A percentile compares a stretch with the other conserved stretches of the same genome.
Evolutionary conservation across 2,797 vertebrate species (phyloP).

Genomic region (Amazona ochrocephala): DNA sequence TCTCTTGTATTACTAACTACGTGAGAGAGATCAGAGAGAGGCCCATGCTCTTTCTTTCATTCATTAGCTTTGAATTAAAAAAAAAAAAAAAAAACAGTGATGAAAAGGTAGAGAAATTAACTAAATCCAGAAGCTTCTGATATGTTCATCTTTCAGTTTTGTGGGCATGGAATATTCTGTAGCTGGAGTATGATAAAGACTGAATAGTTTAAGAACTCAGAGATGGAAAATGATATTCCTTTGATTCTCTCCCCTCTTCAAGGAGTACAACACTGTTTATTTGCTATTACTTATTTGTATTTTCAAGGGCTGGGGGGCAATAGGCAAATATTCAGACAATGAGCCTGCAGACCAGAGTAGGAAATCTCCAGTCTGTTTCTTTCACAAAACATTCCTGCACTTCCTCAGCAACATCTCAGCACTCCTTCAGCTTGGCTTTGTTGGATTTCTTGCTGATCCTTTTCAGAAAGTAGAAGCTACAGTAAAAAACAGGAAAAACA

Average conservation of each 20-base stretch:
- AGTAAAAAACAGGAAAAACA: not conserved
- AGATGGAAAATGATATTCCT: not conserved
- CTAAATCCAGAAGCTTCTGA: not conserved
- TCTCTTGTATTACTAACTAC: not conserved
- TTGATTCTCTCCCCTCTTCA: not conserved
- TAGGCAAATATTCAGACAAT: not conserved
- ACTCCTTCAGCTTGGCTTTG: not conserved
- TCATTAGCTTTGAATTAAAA: not conserved
- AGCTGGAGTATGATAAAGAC: not conserved
- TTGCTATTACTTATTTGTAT: not conserved
- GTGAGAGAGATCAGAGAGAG: not conserved
- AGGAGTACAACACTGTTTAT: not conserved
- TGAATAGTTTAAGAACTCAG: not conserved
- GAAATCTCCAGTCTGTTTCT: not conserved
- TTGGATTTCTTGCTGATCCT: not conserved
- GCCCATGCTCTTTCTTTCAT: not conserved
- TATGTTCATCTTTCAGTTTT: not conserved
- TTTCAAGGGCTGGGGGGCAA: not conserved
- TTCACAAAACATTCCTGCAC: not conserved
- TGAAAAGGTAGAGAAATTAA: not conserved
- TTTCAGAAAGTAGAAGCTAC: slow-evolving; percentile 6
- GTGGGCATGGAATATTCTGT: not conserved
- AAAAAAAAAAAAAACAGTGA: not conserved
- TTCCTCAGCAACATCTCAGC: not conserved
- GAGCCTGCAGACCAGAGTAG: not conserved